These are phyloP conservation scores for Lepus timidus DNA, from an alignment of 2,113 vertebrate species.

Conservation along the genomic window DNA sequence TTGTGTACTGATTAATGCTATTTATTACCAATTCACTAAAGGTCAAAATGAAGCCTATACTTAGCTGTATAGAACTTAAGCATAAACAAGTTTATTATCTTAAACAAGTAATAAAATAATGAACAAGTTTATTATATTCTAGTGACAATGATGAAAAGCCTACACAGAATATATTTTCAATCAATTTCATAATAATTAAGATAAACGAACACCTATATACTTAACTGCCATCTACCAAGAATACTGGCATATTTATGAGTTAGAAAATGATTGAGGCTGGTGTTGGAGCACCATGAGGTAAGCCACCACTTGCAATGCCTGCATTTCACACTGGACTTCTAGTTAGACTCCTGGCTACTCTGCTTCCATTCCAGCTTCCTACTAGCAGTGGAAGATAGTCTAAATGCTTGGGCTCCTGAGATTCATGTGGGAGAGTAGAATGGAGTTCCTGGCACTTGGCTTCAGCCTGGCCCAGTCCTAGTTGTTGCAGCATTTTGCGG, in stretches of 20 bases:
- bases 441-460: too few species aligned
- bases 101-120: too few species aligned
- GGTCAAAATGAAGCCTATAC: neutral
- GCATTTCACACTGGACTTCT: too few species aligned
- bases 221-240: neutral
- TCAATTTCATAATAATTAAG: neutral
- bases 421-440: too few species aligned
- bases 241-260: neutral
- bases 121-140: neutral
- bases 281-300: too few species aligned
- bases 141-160: neutral
- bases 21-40: neutral
- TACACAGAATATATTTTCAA: neutral
- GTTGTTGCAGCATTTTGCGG: too few species aligned
- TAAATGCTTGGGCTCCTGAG: too few species aligned
- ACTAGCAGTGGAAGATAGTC: too few species aligned
- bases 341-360: too few species aligned
- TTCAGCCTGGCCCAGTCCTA: too few species aligned
- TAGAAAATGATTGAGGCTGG: neutral
- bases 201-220: neutral
- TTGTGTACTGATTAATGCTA: neutral
- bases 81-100: neutral
- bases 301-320: too few species aligned
- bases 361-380: too few species aligned
- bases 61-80: neutral